These are phyloP conservation scores for Spicauda simplicius DNA, from an alignment of 2,888 invertebrate genomes.

Conservation along the genomic window DNA sequence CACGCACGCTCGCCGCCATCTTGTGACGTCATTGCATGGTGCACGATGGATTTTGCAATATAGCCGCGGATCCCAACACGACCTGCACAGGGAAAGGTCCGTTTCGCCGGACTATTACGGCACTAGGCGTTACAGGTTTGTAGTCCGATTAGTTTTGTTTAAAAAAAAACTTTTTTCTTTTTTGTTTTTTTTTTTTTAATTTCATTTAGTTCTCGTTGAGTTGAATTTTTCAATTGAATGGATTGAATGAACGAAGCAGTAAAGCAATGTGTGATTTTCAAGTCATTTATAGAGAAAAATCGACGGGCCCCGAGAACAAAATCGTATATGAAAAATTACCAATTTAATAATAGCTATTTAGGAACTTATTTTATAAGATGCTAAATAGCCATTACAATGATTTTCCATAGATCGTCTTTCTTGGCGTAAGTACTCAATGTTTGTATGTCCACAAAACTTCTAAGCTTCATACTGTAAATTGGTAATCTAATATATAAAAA, in stretches of 20 bases:
- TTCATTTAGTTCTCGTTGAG: constrained; percentile 2
- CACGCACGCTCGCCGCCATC: constrained; percentile 56
- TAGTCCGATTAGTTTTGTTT: constrained; percentile 45
- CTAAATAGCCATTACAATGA: too few species aligned
- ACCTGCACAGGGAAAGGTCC: constrained; percentile 87
- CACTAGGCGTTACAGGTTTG: constrained; percentile 91
- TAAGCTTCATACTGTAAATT: too few species aligned
- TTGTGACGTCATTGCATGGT: constrained; percentile 81
- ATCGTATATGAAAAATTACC: too few species aligned
- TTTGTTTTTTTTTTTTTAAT: constrained; percentile 30
- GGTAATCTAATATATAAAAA: too few species aligned
- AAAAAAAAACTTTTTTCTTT: constrained; percentile 26
- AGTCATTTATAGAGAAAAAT: too few species aligned
- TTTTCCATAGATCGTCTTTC: too few species aligned
- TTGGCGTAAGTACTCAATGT: too few species aligned
- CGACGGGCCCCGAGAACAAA: too few species aligned
- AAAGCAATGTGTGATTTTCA: not conserved
- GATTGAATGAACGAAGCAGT: not conserved
- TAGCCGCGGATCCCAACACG: constrained; percentile 91
- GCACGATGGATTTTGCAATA: constrained; percentile 36
- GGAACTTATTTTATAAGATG: too few species aligned
- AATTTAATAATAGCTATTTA: too few species aligned
- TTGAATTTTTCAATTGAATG: not conserved
- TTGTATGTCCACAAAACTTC: too few species aligned
- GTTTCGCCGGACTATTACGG: constrained; percentile 90